phyloP scores from a whole-genome alignment of 2,113 vertebrate species.

The Alligator sinensis region DNA sequence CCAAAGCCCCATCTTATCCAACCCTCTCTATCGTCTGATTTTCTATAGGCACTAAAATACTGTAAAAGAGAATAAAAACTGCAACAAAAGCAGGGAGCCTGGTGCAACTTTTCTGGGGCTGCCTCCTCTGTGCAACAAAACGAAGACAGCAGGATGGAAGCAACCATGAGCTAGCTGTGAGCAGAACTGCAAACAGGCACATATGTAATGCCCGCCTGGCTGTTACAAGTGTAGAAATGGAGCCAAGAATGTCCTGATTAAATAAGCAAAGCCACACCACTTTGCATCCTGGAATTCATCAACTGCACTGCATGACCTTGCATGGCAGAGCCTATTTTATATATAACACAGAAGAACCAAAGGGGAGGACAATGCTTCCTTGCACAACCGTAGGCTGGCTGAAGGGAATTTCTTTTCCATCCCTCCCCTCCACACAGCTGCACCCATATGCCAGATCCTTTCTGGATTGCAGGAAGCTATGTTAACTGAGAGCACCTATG shows the following conservation, averaged over 20 bases:
- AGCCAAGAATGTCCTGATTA: not conserved
- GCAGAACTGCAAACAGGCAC: not conserved
- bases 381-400: not conserved
- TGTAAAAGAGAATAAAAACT: accelerated
- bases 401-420: not conserved
- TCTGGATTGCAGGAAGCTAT: not conserved
- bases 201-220: not conserved
- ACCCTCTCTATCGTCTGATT: too few species aligned
- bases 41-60: not conserved
- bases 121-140: not conserved
- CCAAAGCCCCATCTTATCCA: accelerated
- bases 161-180: accelerated
- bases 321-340: not conserved
- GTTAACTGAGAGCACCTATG: not conserved
- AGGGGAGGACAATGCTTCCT: not conserved
- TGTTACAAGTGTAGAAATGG: accelerated
- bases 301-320: not conserved
- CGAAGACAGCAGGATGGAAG: accelerated
- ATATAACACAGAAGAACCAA: not conserved
- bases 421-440: not conserved
- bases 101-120: accelerated
- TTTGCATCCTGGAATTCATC: not conserved
- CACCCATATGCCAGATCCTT: not conserved
- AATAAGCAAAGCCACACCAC: not conserved
- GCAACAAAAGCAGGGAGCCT: accelerated